Evolutionary conservation across 1,140 invertebrate species (phyloP).

Genomic region (Lucilia cuprina): DNA sequence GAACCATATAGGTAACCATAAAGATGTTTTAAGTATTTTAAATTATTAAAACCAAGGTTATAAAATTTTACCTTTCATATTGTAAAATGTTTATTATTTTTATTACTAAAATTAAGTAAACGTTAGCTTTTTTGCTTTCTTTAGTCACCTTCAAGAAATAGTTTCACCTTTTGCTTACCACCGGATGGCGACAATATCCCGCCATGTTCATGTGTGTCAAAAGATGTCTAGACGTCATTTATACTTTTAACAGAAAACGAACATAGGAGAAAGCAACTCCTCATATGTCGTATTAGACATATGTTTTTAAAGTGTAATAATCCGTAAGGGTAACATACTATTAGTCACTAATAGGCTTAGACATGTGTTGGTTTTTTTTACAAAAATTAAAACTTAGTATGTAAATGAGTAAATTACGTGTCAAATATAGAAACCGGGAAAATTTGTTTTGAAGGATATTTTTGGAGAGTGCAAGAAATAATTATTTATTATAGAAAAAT

Average conservation of each 20-base stretch:
- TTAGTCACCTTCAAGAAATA: constrained; percentile 7
- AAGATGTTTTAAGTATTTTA: no score
- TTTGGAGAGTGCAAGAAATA: no score
- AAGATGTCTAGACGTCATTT: constrained; percentile 14
- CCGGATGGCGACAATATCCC: not conserved
- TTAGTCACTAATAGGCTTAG: constrained; percentile 1
- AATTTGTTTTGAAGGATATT: no score
- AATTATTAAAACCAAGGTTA: no score
- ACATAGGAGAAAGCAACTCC: not conserved
- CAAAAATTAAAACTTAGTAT: not conserved
- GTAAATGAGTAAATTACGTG: not conserved
- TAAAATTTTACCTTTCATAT: no score
- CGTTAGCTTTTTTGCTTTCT: not conserved
- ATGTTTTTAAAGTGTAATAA: constrained; percentile 14
- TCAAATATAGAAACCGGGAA: not conserved
- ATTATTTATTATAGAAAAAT: no score
- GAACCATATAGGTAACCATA: no score
- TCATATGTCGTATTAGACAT: not conserved
- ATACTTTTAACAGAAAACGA: constrained; percentile 2
- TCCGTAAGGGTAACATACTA: constrained; percentile 10
- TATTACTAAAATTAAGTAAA: no score
- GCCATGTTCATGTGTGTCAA: not conserved
- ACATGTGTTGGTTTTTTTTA: not conserved
- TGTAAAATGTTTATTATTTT: no score
- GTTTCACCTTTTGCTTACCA: not conserved